Evolutionary conservation across 2,797 vertebrate species (phyloP).

Genomic region (Arrhamphus sclerolepis): DNA sequence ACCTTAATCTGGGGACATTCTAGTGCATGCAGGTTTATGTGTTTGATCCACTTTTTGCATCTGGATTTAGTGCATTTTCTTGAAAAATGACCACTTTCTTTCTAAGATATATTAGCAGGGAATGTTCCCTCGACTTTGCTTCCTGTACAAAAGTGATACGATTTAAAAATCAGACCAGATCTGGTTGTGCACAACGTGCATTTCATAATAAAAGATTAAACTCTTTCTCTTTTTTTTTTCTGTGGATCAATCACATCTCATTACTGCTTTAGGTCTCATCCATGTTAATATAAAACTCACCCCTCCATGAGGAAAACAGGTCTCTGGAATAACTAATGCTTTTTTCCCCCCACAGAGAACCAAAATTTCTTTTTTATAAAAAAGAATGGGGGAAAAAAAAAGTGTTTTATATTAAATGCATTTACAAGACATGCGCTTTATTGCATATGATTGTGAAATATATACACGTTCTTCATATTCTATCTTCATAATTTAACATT

Average conservation of each 20-base stretch:
- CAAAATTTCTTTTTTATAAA: conserved; percentile 11
- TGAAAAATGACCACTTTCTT: too few species aligned
- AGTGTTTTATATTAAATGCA: conserved; percentile 28
- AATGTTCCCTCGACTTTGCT: too few species aligned
- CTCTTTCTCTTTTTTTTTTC: not conserved
- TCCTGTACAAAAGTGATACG: too few species aligned
- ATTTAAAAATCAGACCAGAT: too few species aligned
- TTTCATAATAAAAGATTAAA: not conserved
- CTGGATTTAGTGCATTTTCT: too few species aligned
- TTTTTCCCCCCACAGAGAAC: conserved; percentile 34
- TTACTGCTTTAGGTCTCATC: conserved; percentile 44
- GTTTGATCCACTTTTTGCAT: too few species aligned
- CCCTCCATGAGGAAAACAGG: conserved; percentile 23
- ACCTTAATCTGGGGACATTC: too few species aligned
- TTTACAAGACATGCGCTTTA: conserved; percentile 34
- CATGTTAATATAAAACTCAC: conserved; percentile 65
- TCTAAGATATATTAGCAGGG: too few species aligned
- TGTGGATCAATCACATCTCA: conserved; percentile 36
- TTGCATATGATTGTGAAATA: conserved; percentile 61
- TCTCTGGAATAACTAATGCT: conserved; percentile 28
- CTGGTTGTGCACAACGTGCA: too few species aligned
- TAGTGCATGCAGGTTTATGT: too few species aligned
- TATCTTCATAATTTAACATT: conserved; percentile 75
- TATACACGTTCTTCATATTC: conserved; percentile 62
- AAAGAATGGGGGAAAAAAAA: conserved; percentile 36